Evolutionary conservation across 2,888 invertebrate genomes (phyloP).

Genomic region (Dorcus hopei): DNA sequence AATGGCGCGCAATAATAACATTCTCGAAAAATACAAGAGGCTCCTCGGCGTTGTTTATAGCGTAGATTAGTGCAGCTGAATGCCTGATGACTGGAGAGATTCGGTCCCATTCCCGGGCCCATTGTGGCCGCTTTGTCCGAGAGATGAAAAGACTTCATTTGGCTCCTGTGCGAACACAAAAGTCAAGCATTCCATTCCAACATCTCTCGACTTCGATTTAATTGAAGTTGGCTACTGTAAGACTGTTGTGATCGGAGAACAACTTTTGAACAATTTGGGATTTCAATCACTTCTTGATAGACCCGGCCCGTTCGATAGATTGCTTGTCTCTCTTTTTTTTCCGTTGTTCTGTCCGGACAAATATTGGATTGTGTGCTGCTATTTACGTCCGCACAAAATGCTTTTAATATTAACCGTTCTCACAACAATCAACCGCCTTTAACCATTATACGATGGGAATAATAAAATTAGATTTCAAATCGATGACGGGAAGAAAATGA

Average conservation of each 20-base stretch:
- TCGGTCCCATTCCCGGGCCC: constrained; percentile 28
- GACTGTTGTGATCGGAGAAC: constrained; percentile 26
- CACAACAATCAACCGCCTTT: background rate
- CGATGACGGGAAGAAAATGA: background rate
- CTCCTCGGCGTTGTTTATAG: constrained; percentile 36
- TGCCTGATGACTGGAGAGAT: constrained; percentile 42
- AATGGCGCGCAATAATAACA: constrained; percentile 32
- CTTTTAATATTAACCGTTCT: background rate
- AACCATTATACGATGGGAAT: constrained; percentile 4
- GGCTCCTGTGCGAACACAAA: constrained; percentile 44
- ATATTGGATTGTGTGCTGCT: background rate
- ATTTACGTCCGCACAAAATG: background rate
- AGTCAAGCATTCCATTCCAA: constrained; percentile 44
- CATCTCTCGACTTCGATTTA: constrained; percentile 38
- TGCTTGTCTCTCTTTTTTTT: background rate
- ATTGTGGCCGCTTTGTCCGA: constrained; percentile 39
- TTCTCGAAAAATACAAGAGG: constrained; percentile 34
- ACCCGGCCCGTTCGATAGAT: background rate
- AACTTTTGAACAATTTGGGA: constrained; percentile 25
- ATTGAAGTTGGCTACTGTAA: constrained; percentile 44
- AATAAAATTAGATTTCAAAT: constrained; percentile 5
- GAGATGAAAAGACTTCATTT: constrained; percentile 46
- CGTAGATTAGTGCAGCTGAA: constrained; percentile 44
- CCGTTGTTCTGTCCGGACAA: background rate
- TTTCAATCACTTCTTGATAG: constrained; percentile 24